phyloP scores from a whole-genome alignment of 2,113 vertebrate genomes.

The Pluvialis apricaria region DNA sequence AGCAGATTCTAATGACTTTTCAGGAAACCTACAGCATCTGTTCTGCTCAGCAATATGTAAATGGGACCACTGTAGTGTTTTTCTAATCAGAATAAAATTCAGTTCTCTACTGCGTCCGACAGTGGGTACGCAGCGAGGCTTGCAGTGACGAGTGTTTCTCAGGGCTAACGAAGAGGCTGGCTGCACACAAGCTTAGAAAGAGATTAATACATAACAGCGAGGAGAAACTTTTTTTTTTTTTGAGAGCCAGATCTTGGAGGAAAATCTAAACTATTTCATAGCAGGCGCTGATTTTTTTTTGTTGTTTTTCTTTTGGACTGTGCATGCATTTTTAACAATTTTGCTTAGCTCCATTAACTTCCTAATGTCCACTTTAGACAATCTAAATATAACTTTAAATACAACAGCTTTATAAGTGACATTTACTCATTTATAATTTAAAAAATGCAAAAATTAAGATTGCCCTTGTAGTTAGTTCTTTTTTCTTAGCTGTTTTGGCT shows the following conservation, averaged over 20 bases:
- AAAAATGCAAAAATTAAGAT: not conserved
- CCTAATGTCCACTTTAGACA: not conserved
- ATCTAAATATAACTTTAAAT: not conserved
- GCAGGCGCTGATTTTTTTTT: not conserved
- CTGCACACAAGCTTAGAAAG: not conserved
- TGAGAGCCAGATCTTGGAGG: not conserved
- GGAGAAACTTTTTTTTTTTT: not conserved
- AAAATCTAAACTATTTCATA: not conserved
- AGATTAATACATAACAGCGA: not conserved
- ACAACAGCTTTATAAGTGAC: not conserved
- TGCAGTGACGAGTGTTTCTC: too few species aligned
- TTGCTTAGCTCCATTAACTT: not conserved
- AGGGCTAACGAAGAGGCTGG: not conserved
- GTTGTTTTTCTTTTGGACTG: not conserved
- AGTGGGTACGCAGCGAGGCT: not conserved
- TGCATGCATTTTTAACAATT: not conserved
- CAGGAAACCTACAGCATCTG: not conserved
- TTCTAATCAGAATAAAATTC: not conserved
- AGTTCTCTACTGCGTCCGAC: not conserved
- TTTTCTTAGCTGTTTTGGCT: not conserved
- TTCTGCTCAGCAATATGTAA: not conserved
- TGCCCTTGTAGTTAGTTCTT: not conserved
- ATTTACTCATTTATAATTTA: not conserved
- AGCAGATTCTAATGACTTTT: not conserved
- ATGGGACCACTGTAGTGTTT: not conserved